Conservation (phyloP, 2,888 invertebrate species). For the Ormia ochracea region DNA sequence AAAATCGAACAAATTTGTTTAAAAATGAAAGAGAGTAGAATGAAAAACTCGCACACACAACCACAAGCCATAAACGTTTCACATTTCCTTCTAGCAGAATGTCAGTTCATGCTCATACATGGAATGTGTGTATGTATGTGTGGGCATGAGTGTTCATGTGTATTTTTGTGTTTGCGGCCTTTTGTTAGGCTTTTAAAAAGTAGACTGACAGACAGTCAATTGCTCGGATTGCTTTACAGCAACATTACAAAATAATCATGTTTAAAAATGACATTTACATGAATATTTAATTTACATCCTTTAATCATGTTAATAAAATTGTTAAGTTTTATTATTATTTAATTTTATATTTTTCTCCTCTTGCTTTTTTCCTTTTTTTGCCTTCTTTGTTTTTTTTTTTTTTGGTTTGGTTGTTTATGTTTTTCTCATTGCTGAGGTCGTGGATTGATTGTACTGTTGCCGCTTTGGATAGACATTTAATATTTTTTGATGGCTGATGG, state of each 20-base stretch:
- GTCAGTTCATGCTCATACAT: too few species aligned
- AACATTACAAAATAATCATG: slow-evolving; percentile 46
- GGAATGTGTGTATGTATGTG: background rate
- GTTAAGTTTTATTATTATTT: slow-evolving; percentile 50
- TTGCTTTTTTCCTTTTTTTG: too few species aligned
- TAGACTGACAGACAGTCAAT: background rate
- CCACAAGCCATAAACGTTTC: background rate
- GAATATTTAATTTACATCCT: slow-evolving; percentile 61
- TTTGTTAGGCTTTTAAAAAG: too few species aligned
- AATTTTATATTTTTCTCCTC: slow-evolving; percentile 8
- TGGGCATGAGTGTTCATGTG: too few species aligned
- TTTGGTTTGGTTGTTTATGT: too few species aligned
- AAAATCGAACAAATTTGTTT: slow-evolving; percentile 26
- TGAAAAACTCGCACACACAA: background rate
- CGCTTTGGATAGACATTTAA: slow-evolving; percentile 41
- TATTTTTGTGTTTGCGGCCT: too few species aligned
- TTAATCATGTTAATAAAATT: slow-evolving; percentile 58
- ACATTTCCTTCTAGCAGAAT: too few species aligned
- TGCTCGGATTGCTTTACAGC: background rate
- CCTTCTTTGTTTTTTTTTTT: too few species aligned
- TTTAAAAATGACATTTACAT: slow-evolving; percentile 60
- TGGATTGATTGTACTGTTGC: slow-evolving; percentile 3
- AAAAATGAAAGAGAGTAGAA: slow-evolving; percentile 1
- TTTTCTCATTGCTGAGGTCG: background rate
- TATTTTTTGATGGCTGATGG: slow-evolving; percentile 11